Evolutionary conservation across 2,888 invertebrate genomes (phyloP).

Genomic region (Drosophila sordidula): DNA sequence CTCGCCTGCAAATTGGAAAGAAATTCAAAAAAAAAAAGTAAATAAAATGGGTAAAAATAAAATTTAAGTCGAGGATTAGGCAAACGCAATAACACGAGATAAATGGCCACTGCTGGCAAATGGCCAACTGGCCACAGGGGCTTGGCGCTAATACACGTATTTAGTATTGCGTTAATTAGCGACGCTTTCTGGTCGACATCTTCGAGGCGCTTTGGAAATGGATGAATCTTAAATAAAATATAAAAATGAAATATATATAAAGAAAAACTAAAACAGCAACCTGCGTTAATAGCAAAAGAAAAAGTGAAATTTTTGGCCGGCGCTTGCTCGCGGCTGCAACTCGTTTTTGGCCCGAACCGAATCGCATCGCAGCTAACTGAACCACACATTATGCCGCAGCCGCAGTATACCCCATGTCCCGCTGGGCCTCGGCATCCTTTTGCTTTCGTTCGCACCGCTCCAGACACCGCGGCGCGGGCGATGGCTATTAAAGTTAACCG

Average conservation of each 20-base stretch:
- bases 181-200: slow-evolving; percentile 48
- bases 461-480: slow-evolving; percentile 59
- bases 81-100: slow-evolving; percentile 20
- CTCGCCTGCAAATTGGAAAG: slow-evolving; percentile 11
- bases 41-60: background rate
- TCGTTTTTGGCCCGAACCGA: slow-evolving; percentile 36
- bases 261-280: slow-evolving; percentile 10
- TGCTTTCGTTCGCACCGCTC: slow-evolving; percentile 63
- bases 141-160: slow-evolving; percentile 11
- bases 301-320: slow-evolving; percentile 66
- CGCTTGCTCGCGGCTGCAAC: slow-evolving; percentile 42
- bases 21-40: slow-evolving; percentile 19
- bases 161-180: slow-evolving; percentile 48
- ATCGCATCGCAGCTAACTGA: slow-evolving; percentile 1
- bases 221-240: slow-evolving; percentile 20
- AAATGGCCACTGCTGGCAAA: slow-evolving; percentile 32
- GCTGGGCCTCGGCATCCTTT: slow-evolving; percentile 58
- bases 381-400: background rate
- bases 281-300: slow-evolving; percentile 43
- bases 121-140: slow-evolving; percentile 25
- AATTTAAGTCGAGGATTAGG: slow-evolving; percentile 20
- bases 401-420: background rate
- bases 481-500: slow-evolving; percentile 32
- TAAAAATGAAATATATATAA: slow-evolving; percentile 10
- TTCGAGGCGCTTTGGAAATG: slow-evolving; percentile 21